These are phyloP conservation scores for Fratercula arctica DNA, from an alignment of 2,797 vertebrate genomes.

Conservation along the genomic window DNA sequence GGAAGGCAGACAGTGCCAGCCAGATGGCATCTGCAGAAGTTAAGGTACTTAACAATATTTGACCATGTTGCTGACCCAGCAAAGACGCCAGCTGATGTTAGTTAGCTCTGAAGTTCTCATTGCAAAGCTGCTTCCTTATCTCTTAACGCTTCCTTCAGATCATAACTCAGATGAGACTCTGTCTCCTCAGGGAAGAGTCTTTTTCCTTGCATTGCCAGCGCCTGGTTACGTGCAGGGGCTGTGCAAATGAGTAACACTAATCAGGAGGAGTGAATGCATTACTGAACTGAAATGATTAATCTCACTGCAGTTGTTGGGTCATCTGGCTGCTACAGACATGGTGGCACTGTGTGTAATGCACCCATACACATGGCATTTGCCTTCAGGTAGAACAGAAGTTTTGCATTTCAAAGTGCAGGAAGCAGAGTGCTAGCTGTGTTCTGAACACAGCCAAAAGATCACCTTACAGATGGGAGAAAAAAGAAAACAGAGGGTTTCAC, in stretches of 20 bases:
- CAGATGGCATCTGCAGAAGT: not conserved
- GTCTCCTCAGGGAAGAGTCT: not conserved
- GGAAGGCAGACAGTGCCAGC: not conserved
- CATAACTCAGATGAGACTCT: not conserved
- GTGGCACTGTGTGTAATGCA: not conserved
- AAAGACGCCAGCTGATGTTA: not conserved
- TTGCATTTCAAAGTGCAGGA: not conserved
- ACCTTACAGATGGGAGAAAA: not conserved
- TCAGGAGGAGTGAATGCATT: not conserved
- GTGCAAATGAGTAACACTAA: not conserved
- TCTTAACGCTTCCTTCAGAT: not conserved
- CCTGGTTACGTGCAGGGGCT: not conserved
- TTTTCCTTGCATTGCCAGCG: not conserved
- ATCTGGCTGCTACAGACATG: not conserved
- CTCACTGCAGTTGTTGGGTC: not conserved
- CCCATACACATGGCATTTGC: not conserved
- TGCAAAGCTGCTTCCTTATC: not conserved
- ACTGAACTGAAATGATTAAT: not conserved
- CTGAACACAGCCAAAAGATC: not conserved
- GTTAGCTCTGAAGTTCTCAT: not conserved
- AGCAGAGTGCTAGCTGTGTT: not conserved
- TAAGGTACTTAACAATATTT: not conserved
- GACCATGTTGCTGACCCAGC: not conserved
- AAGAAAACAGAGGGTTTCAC: not conserved
- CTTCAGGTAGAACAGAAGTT: not conserved